Evolutionary conservation across 2,797 vertebrate genomes (phyloP).

Genomic region (Hypotaenidia okinawae): DNA sequence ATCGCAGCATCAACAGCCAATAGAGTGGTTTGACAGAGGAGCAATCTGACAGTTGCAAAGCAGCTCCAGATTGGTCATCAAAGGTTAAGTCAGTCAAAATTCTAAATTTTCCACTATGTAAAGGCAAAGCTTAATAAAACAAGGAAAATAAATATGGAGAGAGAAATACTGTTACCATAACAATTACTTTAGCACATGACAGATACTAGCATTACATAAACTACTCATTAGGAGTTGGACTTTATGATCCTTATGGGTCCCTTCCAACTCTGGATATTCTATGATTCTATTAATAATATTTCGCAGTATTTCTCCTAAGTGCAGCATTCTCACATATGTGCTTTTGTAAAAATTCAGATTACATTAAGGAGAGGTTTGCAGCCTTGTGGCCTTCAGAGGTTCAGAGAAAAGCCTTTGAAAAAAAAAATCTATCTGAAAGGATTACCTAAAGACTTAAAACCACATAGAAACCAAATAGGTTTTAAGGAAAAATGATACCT

Average conservation of each 20-base stretch:
- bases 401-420: neutral
- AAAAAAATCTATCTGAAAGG: neutral
- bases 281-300: neutral
- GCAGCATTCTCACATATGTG: neutral
- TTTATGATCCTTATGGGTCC: no score
- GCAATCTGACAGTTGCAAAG: neutral
- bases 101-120: neutral
- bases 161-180: neutral
- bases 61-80: neutral
- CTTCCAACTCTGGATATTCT: no score
- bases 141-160: neutral
- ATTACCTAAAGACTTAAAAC: neutral
- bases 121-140: neutral
- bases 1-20: neutral
- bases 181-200: neutral
- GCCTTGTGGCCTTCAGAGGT: neutral
- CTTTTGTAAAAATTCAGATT: neutral
- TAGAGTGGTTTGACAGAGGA: neutral
- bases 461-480: neutral
- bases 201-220: neutral
- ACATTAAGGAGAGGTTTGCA: neutral
- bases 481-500: neutral
- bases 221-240: no score
- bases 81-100: neutral
- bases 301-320: neutral